These are phyloP conservation scores for Diaprepes abbreviatus DNA, from an alignment of 2,888 invertebrate genomes.

Conservation along the genomic window DNA sequence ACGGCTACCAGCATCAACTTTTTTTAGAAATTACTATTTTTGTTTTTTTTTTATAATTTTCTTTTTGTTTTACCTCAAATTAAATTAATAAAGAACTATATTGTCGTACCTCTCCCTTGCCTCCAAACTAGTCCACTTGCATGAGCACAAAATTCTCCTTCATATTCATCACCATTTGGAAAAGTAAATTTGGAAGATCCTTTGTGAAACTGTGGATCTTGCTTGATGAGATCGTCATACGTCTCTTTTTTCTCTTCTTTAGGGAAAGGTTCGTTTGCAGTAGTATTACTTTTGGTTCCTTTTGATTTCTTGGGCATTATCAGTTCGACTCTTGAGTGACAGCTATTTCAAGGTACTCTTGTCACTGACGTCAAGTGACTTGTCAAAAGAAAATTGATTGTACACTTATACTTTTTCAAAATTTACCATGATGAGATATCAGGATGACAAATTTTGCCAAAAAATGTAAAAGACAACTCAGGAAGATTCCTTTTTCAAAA, in stretches of 20 bases:
- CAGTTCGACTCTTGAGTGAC: too few species aligned
- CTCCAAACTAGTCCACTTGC: constrained; percentile 67
- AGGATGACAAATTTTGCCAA: constrained; percentile 9
- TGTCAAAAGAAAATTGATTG: not conserved
- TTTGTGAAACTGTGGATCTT: constrained; percentile 54
- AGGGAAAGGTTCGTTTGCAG: not conserved
- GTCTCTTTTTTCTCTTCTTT: constrained; percentile 2
- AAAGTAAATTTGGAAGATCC: constrained; percentile 69
- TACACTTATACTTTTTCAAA: not conserved
- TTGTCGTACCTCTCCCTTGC: constrained; percentile 59
- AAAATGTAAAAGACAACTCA: constrained; percentile 18
- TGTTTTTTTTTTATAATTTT: too few species aligned
- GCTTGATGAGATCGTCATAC: constrained; percentile 17
- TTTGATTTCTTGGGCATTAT: constrained; percentile 35
- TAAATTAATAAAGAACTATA: too few species aligned
- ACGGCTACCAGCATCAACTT: too few species aligned
- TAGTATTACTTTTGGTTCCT: not conserved
- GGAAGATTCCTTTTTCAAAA: not conserved
- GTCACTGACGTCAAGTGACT: too few species aligned
- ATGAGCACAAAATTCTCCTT: constrained; percentile 72
- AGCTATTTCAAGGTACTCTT: too few species aligned
- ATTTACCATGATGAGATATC: not conserved
- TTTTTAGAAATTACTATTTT: too few species aligned
- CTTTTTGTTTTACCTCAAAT: too few species aligned
- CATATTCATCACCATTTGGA: constrained; percentile 73